Conservation (phyloP, 2,888 invertebrate genomes). For the Kryphioiulus occultus region DNA sequence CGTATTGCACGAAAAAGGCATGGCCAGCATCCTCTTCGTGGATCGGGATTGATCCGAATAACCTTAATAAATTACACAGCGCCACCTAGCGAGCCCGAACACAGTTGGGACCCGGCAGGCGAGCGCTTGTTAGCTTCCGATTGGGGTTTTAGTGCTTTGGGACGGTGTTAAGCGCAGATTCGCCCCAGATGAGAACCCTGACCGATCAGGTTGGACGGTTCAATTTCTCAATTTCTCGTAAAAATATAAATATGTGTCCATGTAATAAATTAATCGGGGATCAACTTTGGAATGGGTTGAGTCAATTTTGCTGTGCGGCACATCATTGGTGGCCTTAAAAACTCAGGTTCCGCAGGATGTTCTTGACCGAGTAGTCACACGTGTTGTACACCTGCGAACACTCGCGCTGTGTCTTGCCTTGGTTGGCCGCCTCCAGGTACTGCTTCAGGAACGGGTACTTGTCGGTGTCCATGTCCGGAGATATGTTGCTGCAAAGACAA, state of each 20-base stretch:
- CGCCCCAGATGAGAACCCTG: not conserved
- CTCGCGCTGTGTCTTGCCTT: constrained; percentile 53
- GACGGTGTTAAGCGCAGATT: not conserved
- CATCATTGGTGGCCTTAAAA: not conserved
- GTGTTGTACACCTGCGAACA: constrained; percentile 53
- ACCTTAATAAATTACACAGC: not conserved
- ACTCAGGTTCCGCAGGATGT: constrained; percentile 52
- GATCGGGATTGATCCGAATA: not conserved
- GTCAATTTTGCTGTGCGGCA: not conserved
- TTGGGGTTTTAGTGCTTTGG: not conserved
- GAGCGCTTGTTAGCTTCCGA: not conserved
- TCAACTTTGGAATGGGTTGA: not conserved
- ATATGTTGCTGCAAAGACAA: constrained; percentile 42
- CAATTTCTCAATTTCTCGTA: not conserved
- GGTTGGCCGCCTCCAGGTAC: constrained; percentile 53
- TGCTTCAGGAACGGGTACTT: constrained; percentile 50
- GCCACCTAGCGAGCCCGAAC: not conserved
- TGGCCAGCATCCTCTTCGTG: not conserved
- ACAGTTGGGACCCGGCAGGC: not conserved
- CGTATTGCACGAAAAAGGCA: not conserved
- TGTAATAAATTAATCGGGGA: not conserved
- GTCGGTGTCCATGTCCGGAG: constrained; percentile 4
- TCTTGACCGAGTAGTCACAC: constrained; percentile 53
- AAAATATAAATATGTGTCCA: constrained; percentile 12
- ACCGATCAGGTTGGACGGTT: not conserved